phyloP scores from a whole-genome alignment of 2,113 vertebrate species.

The Aepyceros melampus region DNA sequence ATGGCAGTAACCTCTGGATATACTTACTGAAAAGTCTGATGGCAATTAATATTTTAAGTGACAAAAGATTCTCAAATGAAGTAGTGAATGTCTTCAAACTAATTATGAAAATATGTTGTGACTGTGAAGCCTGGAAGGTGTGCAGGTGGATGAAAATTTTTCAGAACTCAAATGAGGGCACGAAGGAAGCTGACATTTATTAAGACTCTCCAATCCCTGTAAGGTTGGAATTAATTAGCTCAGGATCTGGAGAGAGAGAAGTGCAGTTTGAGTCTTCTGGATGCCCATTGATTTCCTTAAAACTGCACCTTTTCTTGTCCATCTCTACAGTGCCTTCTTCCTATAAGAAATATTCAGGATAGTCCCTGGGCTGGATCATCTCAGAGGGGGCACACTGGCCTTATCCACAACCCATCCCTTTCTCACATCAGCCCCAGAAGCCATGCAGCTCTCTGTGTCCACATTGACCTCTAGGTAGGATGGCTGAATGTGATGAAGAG shows the following conservation, averaged over 20 bases:
- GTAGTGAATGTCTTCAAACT: background rate
- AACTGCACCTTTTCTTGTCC: background rate
- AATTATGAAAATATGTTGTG: background rate
- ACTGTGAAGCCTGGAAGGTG: background rate
- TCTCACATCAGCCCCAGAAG: background rate
- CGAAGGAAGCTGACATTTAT: background rate
- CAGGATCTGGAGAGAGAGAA: background rate
- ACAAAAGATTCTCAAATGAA: background rate
- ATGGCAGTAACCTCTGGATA: background rate
- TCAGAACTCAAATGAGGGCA: background rate
- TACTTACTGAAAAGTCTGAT: background rate
- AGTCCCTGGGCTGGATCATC: background rate
- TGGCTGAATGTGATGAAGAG: background rate
- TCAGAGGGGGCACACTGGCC: too few species aligned
- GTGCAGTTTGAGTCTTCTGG: background rate
- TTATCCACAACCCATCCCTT: background rate
- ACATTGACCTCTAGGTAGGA: background rate
- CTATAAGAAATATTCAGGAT: background rate
- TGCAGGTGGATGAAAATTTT: background rate
- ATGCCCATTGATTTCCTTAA: background rate
- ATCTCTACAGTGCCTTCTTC: background rate
- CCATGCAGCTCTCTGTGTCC: background rate
- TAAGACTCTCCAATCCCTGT: background rate
- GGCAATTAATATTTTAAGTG: background rate
- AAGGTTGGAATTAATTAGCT: background rate